These are phyloP conservation scores for Paragorgia papillata DNA, from an alignment of 92 coral and sea anemone species.

Conservation along the genomic window DNA sequence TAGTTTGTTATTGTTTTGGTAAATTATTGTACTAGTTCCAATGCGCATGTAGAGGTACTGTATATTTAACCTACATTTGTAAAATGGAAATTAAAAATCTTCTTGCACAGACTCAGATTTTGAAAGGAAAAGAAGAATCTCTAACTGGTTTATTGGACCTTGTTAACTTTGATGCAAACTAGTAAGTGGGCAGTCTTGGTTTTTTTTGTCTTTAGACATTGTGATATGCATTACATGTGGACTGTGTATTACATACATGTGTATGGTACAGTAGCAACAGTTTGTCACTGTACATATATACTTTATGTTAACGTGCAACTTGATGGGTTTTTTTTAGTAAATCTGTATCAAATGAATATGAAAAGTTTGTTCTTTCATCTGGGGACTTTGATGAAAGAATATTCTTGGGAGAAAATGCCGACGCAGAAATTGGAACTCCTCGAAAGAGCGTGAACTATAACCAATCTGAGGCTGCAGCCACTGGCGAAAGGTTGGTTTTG, in stretches of 20 bases:
- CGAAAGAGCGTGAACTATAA: conserved; percentile 69
- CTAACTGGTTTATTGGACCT: conserved; percentile 85
- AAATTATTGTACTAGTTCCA: too few relatives aligned
- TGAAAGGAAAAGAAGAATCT: conserved; percentile 78
- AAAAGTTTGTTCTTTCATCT: conserved; percentile 91
- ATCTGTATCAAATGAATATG: conserved; percentile 74
- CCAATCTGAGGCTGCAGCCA: conserved; percentile 71
- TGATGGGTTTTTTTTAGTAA: conserved; percentile 61
- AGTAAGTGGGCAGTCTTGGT: conserved; percentile 70
- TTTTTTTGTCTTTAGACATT: too few relatives aligned
- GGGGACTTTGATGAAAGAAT: conserved; percentile 99
- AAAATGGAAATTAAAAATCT: too few relatives aligned
- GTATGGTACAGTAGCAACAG: too few relatives aligned
- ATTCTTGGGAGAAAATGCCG: conserved; percentile 89
- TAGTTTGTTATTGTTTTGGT: too few relatives aligned
- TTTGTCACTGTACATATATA: background rate
- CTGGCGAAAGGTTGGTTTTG: conserved; percentile 66
- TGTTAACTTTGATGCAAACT: conserved; percentile 79
- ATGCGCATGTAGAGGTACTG: too few relatives aligned
- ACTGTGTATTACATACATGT: too few relatives aligned
- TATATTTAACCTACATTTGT: too few relatives aligned
- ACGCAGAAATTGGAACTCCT: conserved; percentile 92
- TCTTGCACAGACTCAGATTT: conserved; percentile 54
- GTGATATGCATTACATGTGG: too few relatives aligned
- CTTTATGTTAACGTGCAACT: too few relatives aligned